Conservation (phyloP, 2,888 invertebrate species). For the Ceramica pisi region DNA sequence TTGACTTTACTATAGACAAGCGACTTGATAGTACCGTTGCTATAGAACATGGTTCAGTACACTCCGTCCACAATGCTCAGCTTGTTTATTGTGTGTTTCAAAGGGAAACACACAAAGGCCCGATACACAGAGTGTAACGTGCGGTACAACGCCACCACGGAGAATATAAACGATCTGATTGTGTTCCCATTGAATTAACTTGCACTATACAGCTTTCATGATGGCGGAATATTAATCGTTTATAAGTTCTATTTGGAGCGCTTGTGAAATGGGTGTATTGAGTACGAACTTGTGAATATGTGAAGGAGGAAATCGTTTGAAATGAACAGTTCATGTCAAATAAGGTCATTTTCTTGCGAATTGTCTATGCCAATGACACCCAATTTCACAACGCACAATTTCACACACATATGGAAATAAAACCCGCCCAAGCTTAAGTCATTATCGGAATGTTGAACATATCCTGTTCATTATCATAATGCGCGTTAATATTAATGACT, state of each 20-base stretch:
- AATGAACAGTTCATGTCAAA: background rate
- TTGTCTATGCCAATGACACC: background rate
- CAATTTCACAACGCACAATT: background rate
- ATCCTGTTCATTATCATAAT: slow-evolving; percentile 53
- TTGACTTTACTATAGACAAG: slow-evolving; percentile 53
- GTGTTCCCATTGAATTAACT: slow-evolving; percentile 69
- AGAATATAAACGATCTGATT: slow-evolving; percentile 71
- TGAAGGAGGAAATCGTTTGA: slow-evolving; percentile 14
- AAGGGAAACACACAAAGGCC: slow-evolving; percentile 79
- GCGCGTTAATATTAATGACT: slow-evolving; percentile 34
- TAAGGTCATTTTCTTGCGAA: background rate
- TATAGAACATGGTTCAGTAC: slow-evolving; percentile 73
- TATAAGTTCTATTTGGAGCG: slow-evolving; percentile 54
- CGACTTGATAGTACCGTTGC: slow-evolving; percentile 58
- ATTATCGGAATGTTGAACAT: slow-evolving; percentile 26
- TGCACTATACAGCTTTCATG: slow-evolving; percentile 63
- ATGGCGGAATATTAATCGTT: slow-evolving; percentile 64
- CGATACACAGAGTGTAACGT: slow-evolving; percentile 73
- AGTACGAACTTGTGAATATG: slow-evolving; percentile 21
- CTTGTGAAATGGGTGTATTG: slow-evolving; percentile 38
- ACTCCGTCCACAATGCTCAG: slow-evolving; percentile 72
- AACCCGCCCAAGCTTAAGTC: slow-evolving; percentile 16
- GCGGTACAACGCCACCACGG: slow-evolving; percentile 65
- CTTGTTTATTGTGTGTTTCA: slow-evolving; percentile 82
- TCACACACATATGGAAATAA: background rate